Conservation (phyloP, 2,113 vertebrate genomes). For the Accipiter cooperii region DNA sequence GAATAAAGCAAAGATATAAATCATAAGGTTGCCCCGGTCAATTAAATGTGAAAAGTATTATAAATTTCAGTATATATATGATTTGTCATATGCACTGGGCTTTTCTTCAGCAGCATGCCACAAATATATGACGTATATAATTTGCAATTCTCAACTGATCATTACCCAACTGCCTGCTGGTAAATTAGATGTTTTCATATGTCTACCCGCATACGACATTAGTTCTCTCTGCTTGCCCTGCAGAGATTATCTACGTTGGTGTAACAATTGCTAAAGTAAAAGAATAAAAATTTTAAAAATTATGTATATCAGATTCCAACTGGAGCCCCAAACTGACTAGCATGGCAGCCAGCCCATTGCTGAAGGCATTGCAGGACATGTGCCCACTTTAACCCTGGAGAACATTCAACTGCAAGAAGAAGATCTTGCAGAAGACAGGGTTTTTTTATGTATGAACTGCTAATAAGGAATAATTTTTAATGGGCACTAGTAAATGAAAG, state of each 20-base stretch:
- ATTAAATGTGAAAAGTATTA: conserved; percentile 45
- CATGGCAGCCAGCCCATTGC: neutral
- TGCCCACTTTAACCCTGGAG: neutral
- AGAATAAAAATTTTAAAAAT: neutral
- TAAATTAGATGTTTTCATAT: conserved; percentile 51
- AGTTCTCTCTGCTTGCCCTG: conserved; percentile 31
- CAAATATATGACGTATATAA: conserved; percentile 27
- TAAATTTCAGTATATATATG: conserved; percentile 16
- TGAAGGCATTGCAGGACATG: neutral
- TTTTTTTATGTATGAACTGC: neutral
- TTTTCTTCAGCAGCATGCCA: conserved; percentile 30
- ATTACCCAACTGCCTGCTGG: conserved; percentile 48
- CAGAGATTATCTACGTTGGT: neutral
- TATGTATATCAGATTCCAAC: neutral
- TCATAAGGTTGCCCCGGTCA: conserved; percentile 22
- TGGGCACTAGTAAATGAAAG: neutral
- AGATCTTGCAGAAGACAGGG: neutral
- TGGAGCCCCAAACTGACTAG: neutral
- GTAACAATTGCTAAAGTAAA: conserved; percentile 24
- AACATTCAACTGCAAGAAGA: neutral
- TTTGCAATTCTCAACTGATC: conserved; percentile 46
- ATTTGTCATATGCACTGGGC: conserved; percentile 13
- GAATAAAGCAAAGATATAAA: conserved; percentile 35
- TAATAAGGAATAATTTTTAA: neutral
- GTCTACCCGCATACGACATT: neutral